A percentile compares a stretch with the other conserved stretches of the same genome.
These are phyloP conservation scores for Amblyjoppa fuscipennis DNA, from an alignment of 2,888 invertebrate genomes.

Conservation along the genomic window DNA sequence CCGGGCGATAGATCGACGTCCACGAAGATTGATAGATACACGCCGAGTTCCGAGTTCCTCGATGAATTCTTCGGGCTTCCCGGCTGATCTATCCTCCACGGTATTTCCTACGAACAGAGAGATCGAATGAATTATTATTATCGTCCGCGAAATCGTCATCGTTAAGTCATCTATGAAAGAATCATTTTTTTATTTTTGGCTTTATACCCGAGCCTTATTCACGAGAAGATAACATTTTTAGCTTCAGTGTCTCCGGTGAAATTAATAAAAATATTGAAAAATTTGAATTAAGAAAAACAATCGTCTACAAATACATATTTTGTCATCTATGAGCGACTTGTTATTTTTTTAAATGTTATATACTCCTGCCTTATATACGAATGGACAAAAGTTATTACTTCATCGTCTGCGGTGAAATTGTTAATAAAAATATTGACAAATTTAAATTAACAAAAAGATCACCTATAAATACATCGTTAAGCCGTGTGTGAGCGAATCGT, in stretches of 20 bases:
- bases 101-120: conserved; percentile 1
- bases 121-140: background rate
- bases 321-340: background rate
- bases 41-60: conserved; percentile 16
- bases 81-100: background rate
- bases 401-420: background rate
- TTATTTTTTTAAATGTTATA: no score
- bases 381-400: no score
- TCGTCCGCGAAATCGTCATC: background rate
- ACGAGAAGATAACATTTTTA: background rate
- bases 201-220: background rate
- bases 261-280: background rate
- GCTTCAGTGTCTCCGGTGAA: background rate
- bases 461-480: background rate
- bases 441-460: background rate
- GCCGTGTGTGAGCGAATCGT: background rate
- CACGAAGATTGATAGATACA: conserved; percentile 43
- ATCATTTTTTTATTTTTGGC: background rate
- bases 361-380: no score
- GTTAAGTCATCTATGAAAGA: background rate
- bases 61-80: conserved; percentile 16
- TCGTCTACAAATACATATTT: background rate
- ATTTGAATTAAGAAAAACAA: background rate
- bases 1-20: conserved; percentile 57
- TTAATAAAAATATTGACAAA: background rate